phyloP scores from a whole-genome alignment of 2,888 invertebrate genomes.

The Drosophila siamana region DNA sequence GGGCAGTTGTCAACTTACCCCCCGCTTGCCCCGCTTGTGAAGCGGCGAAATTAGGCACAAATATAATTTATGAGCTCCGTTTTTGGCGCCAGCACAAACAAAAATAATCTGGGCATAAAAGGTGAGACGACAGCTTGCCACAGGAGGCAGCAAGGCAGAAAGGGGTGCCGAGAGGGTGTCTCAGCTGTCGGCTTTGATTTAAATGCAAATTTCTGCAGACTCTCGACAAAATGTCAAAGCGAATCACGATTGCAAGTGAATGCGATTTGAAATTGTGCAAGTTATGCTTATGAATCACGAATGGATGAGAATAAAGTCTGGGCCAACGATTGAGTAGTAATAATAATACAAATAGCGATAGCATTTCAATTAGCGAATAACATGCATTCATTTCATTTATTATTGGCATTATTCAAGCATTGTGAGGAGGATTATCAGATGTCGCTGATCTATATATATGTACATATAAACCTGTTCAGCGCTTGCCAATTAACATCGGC shows the following conservation, averaged over 20 bases:
- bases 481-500: slow-evolving; percentile 37
- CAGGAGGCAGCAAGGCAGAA: too few species aligned
- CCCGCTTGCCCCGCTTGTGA: neutral
- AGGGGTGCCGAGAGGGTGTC: slow-evolving; percentile 11
- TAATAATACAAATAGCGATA: too few species aligned
- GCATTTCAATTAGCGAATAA: slow-evolving; percentile 14
- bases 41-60: slow-evolving; percentile 66
- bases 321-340: too few species aligned
- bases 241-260: slow-evolving; percentile 50
- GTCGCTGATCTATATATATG: slow-evolving; percentile 12
- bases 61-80: slow-evolving; percentile 68
- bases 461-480: slow-evolving; percentile 13
- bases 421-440: slow-evolving; percentile 13
- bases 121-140: slow-evolving; percentile 23
- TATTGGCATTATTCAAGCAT: slow-evolving; percentile 23
- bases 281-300: slow-evolving; percentile 37
- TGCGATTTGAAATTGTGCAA: slow-evolving; percentile 39
- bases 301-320: slow-evolving; percentile 11
- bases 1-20: slow-evolving; percentile 24
- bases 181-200: slow-evolving; percentile 67
- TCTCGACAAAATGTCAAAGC: slow-evolving; percentile 53
- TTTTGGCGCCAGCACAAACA: slow-evolving; percentile 46
- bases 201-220: slow-evolving; percentile 66
- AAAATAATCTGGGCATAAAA: slow-evolving; percentile 29
- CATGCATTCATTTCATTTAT: slow-evolving; percentile 6